Conservation (phyloP, 53 echinoderm and acorn worm genomes). For the Holothuria leucospilota region DNA sequence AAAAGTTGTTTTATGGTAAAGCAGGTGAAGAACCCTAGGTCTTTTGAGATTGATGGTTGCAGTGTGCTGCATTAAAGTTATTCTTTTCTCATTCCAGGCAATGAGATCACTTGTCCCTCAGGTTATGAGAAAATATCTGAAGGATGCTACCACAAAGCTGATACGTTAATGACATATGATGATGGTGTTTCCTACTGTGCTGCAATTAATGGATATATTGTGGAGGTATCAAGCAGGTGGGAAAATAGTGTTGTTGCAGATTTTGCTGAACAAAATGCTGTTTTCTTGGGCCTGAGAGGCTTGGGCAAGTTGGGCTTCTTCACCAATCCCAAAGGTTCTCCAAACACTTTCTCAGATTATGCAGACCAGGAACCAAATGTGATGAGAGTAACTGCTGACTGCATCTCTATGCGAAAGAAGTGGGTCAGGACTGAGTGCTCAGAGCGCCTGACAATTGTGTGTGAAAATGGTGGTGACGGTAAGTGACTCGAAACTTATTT, state of each 20-base stretch:
- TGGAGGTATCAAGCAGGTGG: neutral
- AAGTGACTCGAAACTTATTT: neutral
- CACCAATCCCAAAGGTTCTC: conserved; percentile 11
- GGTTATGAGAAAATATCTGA: neutral
- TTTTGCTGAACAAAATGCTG: neutral
- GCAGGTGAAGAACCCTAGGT: no score
- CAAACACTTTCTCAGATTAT: neutral
- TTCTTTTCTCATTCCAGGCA: neutral
- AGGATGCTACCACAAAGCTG: neutral
- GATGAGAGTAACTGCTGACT: neutral
- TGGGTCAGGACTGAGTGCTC: neutral
- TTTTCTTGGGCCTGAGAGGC: neutral
- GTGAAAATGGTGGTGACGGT: conserved; percentile 15
- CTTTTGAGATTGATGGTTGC: no score
- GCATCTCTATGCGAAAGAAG: no score
- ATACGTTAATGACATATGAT: neutral
- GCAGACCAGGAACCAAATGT: neutral
- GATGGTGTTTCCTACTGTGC: neutral
- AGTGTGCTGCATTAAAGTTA: no score
- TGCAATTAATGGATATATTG: neutral
- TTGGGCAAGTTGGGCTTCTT: neutral
- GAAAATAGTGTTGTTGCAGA: neutral
- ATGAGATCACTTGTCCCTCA: neutral
- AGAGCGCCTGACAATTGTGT: neutral
- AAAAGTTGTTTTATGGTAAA: no score